Evolutionary conservation across 2,797 vertebrate species (phyloP).

Genomic region (Spheniscus humboldti): DNA sequence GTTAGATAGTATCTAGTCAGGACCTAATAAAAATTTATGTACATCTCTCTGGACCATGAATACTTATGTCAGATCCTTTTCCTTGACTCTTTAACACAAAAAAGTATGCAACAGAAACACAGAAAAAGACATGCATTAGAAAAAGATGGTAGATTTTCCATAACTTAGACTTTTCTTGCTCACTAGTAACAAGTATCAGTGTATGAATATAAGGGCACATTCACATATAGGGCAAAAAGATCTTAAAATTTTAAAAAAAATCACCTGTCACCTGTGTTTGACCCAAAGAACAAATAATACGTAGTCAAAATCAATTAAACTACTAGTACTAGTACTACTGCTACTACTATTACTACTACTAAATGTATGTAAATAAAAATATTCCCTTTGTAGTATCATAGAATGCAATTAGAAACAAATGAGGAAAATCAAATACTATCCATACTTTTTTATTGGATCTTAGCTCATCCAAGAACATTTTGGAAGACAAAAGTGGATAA

Average conservation of each 20-base stretch:
- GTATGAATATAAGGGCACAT: neutral
- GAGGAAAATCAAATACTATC: neutral
- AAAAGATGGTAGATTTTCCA: neutral
- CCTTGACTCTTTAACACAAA: neutral
- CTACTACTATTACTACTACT: neutral
- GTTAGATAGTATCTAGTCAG: neutral
- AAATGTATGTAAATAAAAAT: neutral
- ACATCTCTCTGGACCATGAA: neutral
- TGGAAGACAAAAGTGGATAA: neutral
- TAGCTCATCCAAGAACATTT: neutral
- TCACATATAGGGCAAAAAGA: neutral
- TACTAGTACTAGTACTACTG: neutral
- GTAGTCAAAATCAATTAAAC: neutral
- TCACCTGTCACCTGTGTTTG: neutral
- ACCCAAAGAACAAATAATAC: neutral
- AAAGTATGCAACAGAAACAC: neutral
- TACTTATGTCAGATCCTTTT: neutral
- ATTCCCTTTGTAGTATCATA: neutral
- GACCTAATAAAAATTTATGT: neutral
- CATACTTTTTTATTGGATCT: neutral
- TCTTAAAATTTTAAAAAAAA: neutral
- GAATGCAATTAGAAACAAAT: neutral
- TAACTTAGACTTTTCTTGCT: neutral
- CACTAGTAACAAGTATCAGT: neutral
- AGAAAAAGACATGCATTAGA: neutral